A percentile compares a stretch with the other conserved stretches of the same genome.
phyloP scores from a whole-genome alignment of 37 sponge, comb jelly and placozoan genomes.

The Theonella swinhoei region DNA sequence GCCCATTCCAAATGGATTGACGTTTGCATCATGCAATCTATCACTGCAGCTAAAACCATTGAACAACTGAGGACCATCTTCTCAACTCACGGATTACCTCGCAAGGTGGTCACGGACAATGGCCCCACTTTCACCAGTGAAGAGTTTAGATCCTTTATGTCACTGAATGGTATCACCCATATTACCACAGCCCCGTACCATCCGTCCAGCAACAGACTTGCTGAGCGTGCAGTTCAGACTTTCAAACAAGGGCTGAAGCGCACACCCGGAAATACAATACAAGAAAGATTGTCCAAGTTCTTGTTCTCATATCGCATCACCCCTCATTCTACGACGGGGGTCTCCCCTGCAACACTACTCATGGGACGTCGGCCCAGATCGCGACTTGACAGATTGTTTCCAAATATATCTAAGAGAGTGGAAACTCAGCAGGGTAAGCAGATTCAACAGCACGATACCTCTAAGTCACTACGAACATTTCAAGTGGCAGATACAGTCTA shows the following conservation, averaged over 20 bases:
- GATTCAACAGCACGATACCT: conserved; percentile 9
- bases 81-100: conserved; percentile 7
- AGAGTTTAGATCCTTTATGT: conserved; percentile 13
- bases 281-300: conserved; percentile 18
- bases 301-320: conserved; percentile 13
- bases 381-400: conserved; percentile 30
- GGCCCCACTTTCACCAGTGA: conserved; percentile 24
- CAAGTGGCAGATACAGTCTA: conserved; percentile 29
- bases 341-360: conserved; percentile 31
- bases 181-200: no score
- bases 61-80: conserved; percentile 7
- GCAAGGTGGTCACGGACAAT: conserved; percentile 32
- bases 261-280: not conserved
- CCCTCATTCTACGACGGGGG: conserved; percentile 26
- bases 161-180: conserved; percentile 5
- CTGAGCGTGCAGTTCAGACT: conserved; percentile 50
- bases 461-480: not conserved
- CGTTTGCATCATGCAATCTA: conserved; percentile 1
- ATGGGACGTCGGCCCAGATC: conserved; percentile 26
- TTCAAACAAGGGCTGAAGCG: conserved; percentile 15
- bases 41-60: conserved; percentile 16
- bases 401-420: conserved; percentile 13
- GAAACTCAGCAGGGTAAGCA: conserved; percentile 12
- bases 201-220: conserved; percentile 43
- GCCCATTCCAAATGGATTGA: conserved; percentile 22